A percentile compares a stretch with the other conserved stretches of the same genome.
phyloP scores from a whole-genome alignment of 2,113 vertebrate genomes.

The Redunca redunca region DNA sequence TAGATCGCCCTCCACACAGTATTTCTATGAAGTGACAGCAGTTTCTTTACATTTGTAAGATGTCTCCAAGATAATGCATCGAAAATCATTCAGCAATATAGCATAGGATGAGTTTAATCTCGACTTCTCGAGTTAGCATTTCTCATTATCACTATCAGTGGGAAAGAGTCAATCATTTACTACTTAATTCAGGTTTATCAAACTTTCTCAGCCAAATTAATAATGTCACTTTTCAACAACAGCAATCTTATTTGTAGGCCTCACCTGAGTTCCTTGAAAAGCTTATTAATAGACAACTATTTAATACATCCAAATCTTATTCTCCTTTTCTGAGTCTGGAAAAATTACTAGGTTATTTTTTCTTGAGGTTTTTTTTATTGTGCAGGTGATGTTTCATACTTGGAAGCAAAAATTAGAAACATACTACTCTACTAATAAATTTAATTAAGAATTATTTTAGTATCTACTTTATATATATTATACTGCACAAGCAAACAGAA shows the following conservation, averaged over 20 bases:
- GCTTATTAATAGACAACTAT: not conserved
- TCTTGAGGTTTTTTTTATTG: not conserved
- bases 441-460: not conserved
- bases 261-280: not conserved
- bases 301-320: not conserved
- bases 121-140: not conserved
- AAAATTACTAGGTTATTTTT: not conserved
- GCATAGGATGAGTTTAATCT: fast-evolving
- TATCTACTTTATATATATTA: not conserved
- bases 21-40: not conserved
- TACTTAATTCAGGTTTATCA: not conserved
- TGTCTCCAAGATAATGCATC: not conserved
- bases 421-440: not conserved
- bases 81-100: not conserved
- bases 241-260: not conserved
- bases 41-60: not conserved
- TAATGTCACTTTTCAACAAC: not conserved
- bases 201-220: not conserved
- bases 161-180: not conserved
- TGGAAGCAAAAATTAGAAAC: not conserved
- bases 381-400: not conserved
- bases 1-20: not conserved
- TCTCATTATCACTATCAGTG: not conserved
- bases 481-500: not conserved
- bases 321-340: not conserved